Conservation (phyloP, 2,888 invertebrate species). For the Cephus sareptanus region DNA sequence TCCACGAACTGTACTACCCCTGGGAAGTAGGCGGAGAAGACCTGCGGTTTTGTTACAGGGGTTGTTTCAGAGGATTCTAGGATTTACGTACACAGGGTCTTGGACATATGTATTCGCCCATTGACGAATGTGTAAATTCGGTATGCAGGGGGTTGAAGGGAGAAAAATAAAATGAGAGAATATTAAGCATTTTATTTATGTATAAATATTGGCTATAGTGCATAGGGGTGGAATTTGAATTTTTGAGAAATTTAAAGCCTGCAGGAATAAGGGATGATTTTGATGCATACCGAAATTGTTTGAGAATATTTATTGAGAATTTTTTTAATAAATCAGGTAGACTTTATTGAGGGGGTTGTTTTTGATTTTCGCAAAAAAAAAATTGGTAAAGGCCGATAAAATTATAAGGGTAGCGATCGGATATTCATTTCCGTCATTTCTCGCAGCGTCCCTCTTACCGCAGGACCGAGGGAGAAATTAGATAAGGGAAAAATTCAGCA, state of each 20-base stretch:
- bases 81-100: neutral
- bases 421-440: neutral
- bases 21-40: neutral
- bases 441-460: neutral
- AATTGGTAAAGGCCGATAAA: neutral
- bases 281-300: neutral
- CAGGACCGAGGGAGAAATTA: neutral
- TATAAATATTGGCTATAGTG: neutral
- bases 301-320: no score
- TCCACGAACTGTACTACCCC: slow-evolving; percentile 18
- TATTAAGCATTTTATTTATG: neutral
- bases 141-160: neutral
- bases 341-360: neutral
- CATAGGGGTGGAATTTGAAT: neutral
- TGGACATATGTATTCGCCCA: neutral
- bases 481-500: neutral
- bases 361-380: neutral
- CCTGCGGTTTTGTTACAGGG: neutral
- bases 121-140: neutral
- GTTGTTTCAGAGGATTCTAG: neutral
- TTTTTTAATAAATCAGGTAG: no score
- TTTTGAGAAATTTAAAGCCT: neutral
- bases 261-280: neutral
- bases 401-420: neutral
- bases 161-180: neutral